Evolutionary conservation across 2,113 vertebrate genomes (phyloP), one percentile per base, ranked within the genome.

Genomic region (Lamprotornis superbus): DNA sequence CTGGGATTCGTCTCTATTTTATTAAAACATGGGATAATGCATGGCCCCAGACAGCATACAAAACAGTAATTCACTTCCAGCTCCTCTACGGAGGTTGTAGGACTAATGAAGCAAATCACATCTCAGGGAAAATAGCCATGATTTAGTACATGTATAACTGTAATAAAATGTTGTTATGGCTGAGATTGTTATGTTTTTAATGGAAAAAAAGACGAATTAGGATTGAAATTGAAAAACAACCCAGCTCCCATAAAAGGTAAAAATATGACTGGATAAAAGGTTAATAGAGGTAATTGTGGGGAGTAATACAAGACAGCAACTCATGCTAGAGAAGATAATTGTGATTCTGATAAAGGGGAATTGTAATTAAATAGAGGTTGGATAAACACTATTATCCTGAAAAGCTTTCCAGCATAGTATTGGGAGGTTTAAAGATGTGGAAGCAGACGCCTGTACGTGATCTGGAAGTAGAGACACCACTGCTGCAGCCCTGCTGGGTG

Each of bases 201-300:
- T 59, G 77, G 39, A 37, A 70, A 83, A 83, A 76, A 77, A 83
- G 63, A 78, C 39, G 55, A 95, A 77, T 69, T 55, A 89, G 46
- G 50, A 85, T n/a, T 59, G 70, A 89, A 93, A 94, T 31, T 83
- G 87, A 63, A 83, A 73, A 91, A 64, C 74, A 70, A 61, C 27
- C 21, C 31, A 1, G 2, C 59, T 85, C 22, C 39, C 40, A 55
- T 55, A 76, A 89, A 70, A 84, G 69, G 49, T 17, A 61, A 79
- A 93, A 95, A 65, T 2, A 3, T 0, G 1, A 67, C 73, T 76
- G 30, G 78, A 42, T 79, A 91, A 95, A 94, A 94, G 84, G 94
- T 93, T 94, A 96, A 93, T 79, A 60, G 78, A 91, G 25, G 47
- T 82, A 94, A 95, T 94, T 49, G 57, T 15, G n/a, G 53, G 12